phyloP scores from a whole-genome alignment of 2,113 vertebrate genomes.

The Hemichromis elongatus region DNA sequence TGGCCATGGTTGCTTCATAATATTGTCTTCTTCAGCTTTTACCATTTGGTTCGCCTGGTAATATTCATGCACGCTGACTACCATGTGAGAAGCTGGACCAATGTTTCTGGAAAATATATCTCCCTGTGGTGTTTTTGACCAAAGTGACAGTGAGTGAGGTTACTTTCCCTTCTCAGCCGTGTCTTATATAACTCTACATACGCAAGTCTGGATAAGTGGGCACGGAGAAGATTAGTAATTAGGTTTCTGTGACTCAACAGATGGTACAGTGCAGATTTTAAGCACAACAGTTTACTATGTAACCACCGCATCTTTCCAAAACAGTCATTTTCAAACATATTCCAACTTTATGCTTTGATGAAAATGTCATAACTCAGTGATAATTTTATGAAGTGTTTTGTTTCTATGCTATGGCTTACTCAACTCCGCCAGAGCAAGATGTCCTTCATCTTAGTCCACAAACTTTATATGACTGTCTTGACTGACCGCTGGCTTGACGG shows the following conservation, averaged over 20 bases:
- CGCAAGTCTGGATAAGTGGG: constrained; percentile 32
- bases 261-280: constrained; percentile 11
- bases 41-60: constrained; percentile 34
- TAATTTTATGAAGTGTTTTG: background rate
- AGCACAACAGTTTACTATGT: constrained; percentile 8
- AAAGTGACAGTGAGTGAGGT: constrained; percentile 25
- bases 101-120: constrained; percentile 53
- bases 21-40: constrained; percentile 47
- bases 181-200: constrained; percentile 51
- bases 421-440: background rate
- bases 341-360: background rate
- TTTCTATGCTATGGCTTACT: background rate
- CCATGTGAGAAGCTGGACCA: constrained; percentile 19
- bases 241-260: constrained; percentile 52
- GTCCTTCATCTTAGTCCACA: background rate
- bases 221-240: constrained; percentile 52
- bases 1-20: constrained; percentile 38
- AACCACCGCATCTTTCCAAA: constrained; percentile 18
- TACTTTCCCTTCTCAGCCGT: constrained; percentile 27
- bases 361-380: background rate
- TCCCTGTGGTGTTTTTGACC: constrained; percentile 40
- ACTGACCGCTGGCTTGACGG: background rate
- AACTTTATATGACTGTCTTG: background rate
- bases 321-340: background rate
- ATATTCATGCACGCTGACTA: constrained; percentile 13